phyloP scores from a whole-genome alignment of 2,888 invertebrate species.

The Parnassius smintheus region DNA sequence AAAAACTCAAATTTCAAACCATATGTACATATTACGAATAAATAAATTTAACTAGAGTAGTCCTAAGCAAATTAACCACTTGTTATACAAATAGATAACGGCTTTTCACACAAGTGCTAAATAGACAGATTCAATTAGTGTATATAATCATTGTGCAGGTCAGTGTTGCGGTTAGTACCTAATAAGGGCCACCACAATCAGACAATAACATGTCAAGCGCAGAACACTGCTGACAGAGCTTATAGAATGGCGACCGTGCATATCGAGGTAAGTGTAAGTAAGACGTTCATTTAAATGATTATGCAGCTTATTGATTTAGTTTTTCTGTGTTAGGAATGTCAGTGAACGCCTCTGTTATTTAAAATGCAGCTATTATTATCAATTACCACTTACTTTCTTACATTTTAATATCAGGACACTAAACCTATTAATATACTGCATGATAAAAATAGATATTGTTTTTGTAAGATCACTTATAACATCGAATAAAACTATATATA shows the following conservation, averaged over 20 bases:
- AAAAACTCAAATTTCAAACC: too few species aligned
- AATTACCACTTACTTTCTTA: too few species aligned
- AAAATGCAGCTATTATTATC: too few species aligned
- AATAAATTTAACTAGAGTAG: too few species aligned
- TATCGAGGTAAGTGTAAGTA: slow-evolving; percentile 84
- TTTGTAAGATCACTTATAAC: too few species aligned
- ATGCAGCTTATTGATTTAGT: background rate
- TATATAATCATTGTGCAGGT: slow-evolving; percentile 30
- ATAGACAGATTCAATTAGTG: slow-evolving; percentile 8
- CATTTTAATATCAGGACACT: too few species aligned
- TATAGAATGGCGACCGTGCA: slow-evolving; percentile 90
- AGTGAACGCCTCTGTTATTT: background rate
- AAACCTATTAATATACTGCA: too few species aligned
- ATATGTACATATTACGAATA: too few species aligned
- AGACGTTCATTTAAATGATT: background rate
- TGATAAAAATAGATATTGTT: too few species aligned
- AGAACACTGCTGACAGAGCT: slow-evolving; percentile 93
- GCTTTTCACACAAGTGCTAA: slow-evolving; percentile 1
- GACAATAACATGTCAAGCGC: slow-evolving; percentile 95
- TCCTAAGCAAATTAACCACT: too few species aligned
- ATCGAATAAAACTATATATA: too few species aligned
- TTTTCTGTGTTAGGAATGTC: background rate
- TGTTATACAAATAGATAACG: background rate
- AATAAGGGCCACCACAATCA: slow-evolving; percentile 89
- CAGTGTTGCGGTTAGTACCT: slow-evolving; percentile 38